Evolutionary conservation across 2,113 vertebrate species (phyloP).

Genomic region (Cynoglossus semilaevis): DNA sequence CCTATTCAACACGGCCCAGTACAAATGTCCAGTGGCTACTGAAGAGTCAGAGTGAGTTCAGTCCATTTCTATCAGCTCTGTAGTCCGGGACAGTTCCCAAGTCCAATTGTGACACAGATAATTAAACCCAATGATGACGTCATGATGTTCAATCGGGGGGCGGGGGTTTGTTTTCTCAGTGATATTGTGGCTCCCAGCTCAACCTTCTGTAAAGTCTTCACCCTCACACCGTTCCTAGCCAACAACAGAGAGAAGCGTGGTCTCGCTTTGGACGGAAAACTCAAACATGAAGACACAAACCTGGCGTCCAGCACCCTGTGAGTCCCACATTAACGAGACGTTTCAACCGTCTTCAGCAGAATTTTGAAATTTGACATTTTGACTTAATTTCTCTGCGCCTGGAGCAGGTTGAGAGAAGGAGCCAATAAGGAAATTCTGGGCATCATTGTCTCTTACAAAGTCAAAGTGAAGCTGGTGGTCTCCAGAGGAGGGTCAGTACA

Average conservation of each 20-base stretch:
- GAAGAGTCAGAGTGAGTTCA: slow-evolving; percentile 89
- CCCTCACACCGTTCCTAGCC: slow-evolving; percentile 89
- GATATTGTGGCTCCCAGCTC: slow-evolving; percentile 91
- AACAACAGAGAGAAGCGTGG: slow-evolving; percentile 95
- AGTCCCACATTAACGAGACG: slow-evolving; percentile 43
- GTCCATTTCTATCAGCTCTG: background rate
- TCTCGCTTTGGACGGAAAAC: slow-evolving; percentile 90
- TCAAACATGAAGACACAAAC: slow-evolving; percentile 97
- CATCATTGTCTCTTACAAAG: slow-evolving; percentile 96
- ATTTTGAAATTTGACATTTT: too few relatives aligned
- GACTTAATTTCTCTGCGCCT: background rate
- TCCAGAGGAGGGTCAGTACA: slow-evolving; percentile 90
- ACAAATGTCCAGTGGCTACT: slow-evolving; percentile 93
- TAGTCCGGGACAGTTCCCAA: too few relatives aligned
- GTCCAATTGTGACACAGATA: too few relatives aligned
- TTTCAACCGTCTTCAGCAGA: too few relatives aligned
- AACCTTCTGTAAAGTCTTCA: slow-evolving; percentile 95
- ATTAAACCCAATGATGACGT: too few relatives aligned
- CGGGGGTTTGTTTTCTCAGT: slow-evolving; percentile 67
- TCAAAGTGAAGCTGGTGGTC: slow-evolving; percentile 97
- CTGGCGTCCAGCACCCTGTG: slow-evolving; percentile 95
- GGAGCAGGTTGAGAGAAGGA: slow-evolving; percentile 85
- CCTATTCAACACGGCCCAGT: slow-evolving; percentile 97
- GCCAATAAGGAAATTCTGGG: slow-evolving; percentile 94
- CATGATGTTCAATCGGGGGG: too few relatives aligned